phyloP scores from a whole-genome alignment of 92 coral and sea anemone species.

The Zoanthus solanderi region DNA sequence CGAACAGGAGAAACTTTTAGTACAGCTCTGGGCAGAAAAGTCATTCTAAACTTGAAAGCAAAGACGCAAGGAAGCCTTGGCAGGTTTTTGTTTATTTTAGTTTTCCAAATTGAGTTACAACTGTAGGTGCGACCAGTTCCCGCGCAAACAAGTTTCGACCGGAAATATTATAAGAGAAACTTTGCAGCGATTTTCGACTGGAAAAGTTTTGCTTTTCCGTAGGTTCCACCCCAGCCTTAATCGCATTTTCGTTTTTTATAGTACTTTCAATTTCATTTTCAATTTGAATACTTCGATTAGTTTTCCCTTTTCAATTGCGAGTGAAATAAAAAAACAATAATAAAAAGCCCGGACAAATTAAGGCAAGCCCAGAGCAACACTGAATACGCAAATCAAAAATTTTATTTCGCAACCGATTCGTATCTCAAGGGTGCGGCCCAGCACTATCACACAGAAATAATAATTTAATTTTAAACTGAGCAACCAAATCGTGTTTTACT shows the following conservation, averaged over 20 bases:
- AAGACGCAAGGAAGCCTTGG: constrained; percentile 57
- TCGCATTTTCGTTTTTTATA: constrained; percentile 23
- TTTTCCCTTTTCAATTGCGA: constrained; percentile 17
- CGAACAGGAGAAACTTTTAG: constrained; percentile 48
- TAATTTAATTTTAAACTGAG: constrained; percentile 2
- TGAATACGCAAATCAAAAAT: neutral
- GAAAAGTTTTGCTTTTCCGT: too few species aligned
- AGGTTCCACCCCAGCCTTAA: neutral
- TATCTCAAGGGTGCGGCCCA: constrained; percentile 24
- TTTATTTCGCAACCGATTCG: too few species aligned
- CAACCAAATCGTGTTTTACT: constrained; percentile 1
- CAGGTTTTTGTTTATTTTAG: neutral
- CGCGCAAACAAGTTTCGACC: too few species aligned
- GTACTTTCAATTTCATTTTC: constrained; percentile 30
- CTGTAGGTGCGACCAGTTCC: too few species aligned
- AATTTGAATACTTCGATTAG: constrained; percentile 5
- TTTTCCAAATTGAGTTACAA: too few species aligned
- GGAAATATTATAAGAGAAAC: too few species aligned
- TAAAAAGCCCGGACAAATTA: neutral
- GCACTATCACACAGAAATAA: constrained; percentile 16
- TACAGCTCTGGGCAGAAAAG: constrained; percentile 59
- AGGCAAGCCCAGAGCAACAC: constrained; percentile 17
- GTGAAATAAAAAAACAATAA: neutral
- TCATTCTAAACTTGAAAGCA: constrained; percentile 36
- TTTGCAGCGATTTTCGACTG: too few species aligned